Evolutionary conservation across 2,888 invertebrate species (phyloP).

Genomic region (Eristalinus sepulchralis): DNA sequence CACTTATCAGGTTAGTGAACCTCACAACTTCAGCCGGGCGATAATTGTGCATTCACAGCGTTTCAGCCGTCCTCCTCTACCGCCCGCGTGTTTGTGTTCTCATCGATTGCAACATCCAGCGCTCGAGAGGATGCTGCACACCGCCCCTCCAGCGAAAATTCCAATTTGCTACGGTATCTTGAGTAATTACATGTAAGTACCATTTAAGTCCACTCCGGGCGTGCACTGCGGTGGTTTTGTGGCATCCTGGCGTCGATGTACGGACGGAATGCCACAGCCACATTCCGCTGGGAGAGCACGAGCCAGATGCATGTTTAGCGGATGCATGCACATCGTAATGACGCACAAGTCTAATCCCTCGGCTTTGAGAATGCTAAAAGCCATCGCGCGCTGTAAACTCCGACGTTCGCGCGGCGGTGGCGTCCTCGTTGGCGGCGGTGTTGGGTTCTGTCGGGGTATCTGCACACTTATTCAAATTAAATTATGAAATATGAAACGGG

Average conservation of each 20-base stretch:
- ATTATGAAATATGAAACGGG: constrained; percentile 66
- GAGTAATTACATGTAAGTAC: constrained; percentile 67
- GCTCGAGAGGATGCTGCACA: not conserved
- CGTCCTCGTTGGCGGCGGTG: too few species aligned
- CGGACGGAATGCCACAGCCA: not conserved
- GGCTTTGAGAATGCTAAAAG: constrained; percentile 61
- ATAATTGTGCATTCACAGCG: constrained; percentile 53
- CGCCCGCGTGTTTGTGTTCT: not conserved
- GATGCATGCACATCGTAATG: constrained; percentile 53
- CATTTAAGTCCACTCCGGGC: constrained; percentile 65
- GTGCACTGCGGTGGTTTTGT: constrained; percentile 1
- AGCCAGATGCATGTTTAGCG: constrained; percentile 37
- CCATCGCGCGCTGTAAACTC: constrained; percentile 51
- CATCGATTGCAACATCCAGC: not conserved
- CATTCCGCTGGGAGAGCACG: constrained; percentile 42
- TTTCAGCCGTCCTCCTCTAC: constrained; percentile 8
- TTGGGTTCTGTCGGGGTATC: constrained; percentile 12
- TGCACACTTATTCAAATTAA: constrained; percentile 65
- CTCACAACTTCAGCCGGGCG: constrained; percentile 9
- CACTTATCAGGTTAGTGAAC: constrained; percentile 51
- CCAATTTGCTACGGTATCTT: constrained; percentile 61
- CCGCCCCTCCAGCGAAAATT: constrained; percentile 35
- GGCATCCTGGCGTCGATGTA: not conserved
- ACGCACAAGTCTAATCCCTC: constrained; percentile 57
- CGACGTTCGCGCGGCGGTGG: too few species aligned